Conservation (phyloP, 2,113 vertebrate genomes). For the Cyprinodon brontotheroides region DNA sequence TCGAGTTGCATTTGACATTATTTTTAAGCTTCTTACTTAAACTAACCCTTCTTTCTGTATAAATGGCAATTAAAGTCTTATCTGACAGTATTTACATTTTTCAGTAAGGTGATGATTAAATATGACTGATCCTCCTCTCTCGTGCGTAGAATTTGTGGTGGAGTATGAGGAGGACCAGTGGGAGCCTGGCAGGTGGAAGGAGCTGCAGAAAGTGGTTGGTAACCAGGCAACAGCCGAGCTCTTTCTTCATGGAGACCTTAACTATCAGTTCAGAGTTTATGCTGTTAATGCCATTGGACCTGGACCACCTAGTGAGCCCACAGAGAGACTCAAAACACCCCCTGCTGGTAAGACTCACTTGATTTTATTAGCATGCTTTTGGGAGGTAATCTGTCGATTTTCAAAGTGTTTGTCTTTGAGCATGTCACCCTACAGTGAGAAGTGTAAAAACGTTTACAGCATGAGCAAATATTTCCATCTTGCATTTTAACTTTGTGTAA, state of each 20-base stretch:
- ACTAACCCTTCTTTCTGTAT: background rate
- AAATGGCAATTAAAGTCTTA: background rate
- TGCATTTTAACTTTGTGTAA: background rate
- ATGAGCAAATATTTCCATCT: background rate
- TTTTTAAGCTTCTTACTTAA: background rate
- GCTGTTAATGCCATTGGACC: slow-evolving; percentile 87
- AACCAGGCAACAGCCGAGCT: slow-evolving; percentile 79
- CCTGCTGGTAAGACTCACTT: slow-evolving; percentile 82
- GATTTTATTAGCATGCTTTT: slow-evolving; percentile 38
- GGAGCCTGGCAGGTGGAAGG: slow-evolving; percentile 86
- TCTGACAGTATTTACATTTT: background rate
- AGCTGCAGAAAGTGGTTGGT: slow-evolving; percentile 79
- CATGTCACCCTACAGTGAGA: background rate
- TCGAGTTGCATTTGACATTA: background rate
- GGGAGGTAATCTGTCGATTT: slow-evolving; percentile 9
- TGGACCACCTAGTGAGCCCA: slow-evolving; percentile 85
- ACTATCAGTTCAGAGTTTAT: slow-evolving; percentile 91
- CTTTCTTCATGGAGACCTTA: slow-evolving; percentile 81
- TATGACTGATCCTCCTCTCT: slow-evolving; percentile 25
- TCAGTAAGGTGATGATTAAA: background rate
- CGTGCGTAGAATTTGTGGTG: slow-evolving; percentile 85
- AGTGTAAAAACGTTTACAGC: slow-evolving; percentile 5
- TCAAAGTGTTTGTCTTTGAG: slow-evolving; percentile 19
- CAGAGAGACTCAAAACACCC: slow-evolving; percentile 83
- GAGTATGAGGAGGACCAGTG: slow-evolving; percentile 89